Base-by-base conservation (phyloP, 2,797 vertebrate species). In the Cryptoblepharus egeriae region DNA sequence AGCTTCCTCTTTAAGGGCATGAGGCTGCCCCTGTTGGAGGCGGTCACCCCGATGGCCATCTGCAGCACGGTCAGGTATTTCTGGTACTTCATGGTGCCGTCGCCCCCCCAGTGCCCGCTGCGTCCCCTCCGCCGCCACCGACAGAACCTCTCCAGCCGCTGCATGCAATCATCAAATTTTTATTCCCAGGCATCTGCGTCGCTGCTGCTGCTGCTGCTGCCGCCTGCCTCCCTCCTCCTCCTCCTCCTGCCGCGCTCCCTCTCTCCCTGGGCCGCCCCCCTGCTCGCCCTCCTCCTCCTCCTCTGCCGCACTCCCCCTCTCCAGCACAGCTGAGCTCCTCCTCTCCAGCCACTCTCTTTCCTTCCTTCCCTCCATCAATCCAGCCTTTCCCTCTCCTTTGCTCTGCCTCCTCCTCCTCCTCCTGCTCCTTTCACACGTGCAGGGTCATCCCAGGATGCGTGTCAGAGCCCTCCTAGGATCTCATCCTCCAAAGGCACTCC, bases 11-110 rank as follows among this genome's bases (percentile, higher is more conserved):
- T 98, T 93, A 97, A 97, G 95, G 98, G 98, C 96, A 99, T 97
- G 88, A 98, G 97, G 94, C 97, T 97, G 94, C 98, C 97, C 97
- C 98, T 97, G 97, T 99, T 99, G 96, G 95, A 96, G 95, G 98
- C 98, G 95, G 98, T 99, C 96, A 99, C 97, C 96, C 98, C 98
- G 95, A 99, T 96, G 96, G 98, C 98, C 97, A 99, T 97, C 97
- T 99, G 98, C 97, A 99, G 97, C 95, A 99, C 98, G 96, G 98
- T 99, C 96, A 99, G 98, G 96, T 99, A 99, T 96, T 99, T 99
- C 97, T 99, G 98, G 95, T 99, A 99, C 97, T 99, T 99, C 98
- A 99, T 99, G 97, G 96, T 97, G 97, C 97, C 97, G 92, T 93
- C 93, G 92, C 94, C 93, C 91, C 95, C 94, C 94, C 94, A 93